Evolutionary conservation across 2,113 vertebrate species (phyloP).

Genomic region (Pseudopodoces humilis): DNA sequence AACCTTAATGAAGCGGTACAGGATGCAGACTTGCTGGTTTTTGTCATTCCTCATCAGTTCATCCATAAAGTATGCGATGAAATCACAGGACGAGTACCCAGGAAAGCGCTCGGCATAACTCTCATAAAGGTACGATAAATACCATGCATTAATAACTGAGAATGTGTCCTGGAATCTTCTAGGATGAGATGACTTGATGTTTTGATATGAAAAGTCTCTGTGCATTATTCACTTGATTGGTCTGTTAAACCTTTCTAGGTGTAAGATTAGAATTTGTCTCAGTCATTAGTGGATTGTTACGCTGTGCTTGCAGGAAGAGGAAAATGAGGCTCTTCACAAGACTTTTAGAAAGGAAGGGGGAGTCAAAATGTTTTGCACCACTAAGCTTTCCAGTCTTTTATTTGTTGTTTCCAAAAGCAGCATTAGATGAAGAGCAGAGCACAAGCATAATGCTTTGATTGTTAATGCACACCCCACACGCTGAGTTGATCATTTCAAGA

Average conservation of each 20-base stretch:
- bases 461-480: background rate
- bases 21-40: conserved; percentile 88
- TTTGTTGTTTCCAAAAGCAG: background rate
- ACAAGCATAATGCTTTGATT: conserved; percentile 38
- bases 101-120: conserved; percentile 85
- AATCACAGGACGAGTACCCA: conserved; percentile 81
- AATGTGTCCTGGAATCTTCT: background rate
- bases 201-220: background rate
- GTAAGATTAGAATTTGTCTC: background rate
- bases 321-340: background rate
- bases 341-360: background rate
- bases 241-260: background rate
- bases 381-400: background rate
- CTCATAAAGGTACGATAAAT: conserved; percentile 86
- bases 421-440: conserved; percentile 20
- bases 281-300: background rate
- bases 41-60: conserved; percentile 93
- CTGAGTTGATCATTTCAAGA: conserved; percentile 14
- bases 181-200: background rate
- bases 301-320: rapidly evolving
- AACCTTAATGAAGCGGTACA: conserved; percentile 82
- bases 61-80: conserved; percentile 88
- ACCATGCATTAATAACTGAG: background rate
- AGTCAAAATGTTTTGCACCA: background rate
- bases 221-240: background rate